Conservation (phyloP, 2,797 vertebrate genomes). For the Ptychadena robeensis region DNA sequence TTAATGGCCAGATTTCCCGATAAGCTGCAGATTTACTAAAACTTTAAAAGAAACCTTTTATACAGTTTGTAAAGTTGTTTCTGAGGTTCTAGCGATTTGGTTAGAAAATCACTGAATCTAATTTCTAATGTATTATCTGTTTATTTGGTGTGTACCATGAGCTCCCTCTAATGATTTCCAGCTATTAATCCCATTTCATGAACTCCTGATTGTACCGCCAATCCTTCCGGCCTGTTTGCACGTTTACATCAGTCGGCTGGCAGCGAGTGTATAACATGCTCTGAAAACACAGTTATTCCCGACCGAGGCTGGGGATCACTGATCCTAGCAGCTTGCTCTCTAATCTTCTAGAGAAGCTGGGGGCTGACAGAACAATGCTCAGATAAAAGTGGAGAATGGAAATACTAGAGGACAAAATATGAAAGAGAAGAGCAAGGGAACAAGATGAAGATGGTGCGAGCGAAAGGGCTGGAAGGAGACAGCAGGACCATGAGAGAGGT, state of each 20-base stretch:
- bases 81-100: too few species aligned
- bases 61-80: too few species aligned
- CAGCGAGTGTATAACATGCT: slow-evolving; percentile 22
- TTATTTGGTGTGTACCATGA: too few species aligned
- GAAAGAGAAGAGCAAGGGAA: slow-evolving; percentile 52
- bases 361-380: slow-evolving; percentile 45
- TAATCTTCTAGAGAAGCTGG: slow-evolving; percentile 50
- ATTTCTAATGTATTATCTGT: too few species aligned
- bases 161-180: too few species aligned
- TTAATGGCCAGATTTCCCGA: too few species aligned
- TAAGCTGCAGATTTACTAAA: too few species aligned
- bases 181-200: not conserved
- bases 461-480: slow-evolving; percentile 52
- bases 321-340: slow-evolving; percentile 54
- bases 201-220: not conserved
- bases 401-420: slow-evolving; percentile 51
- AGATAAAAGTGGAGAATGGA: slow-evolving; percentile 49
- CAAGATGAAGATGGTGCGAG: slow-evolving; percentile 49
- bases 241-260: slow-evolving; percentile 12
- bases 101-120: too few species aligned
- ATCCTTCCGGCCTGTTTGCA: not conserved
- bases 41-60: too few species aligned
- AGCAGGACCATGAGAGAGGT: slow-evolving; percentile 53
- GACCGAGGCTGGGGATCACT: slow-evolving; percentile 49
- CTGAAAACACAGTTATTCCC: slow-evolving; percentile 30